Percentiles rank a stretch among this genome's conserved stretches.
phyloP scores from a whole-genome alignment of 1,140 invertebrate genomes.

The Drosophila sproati region DNA sequence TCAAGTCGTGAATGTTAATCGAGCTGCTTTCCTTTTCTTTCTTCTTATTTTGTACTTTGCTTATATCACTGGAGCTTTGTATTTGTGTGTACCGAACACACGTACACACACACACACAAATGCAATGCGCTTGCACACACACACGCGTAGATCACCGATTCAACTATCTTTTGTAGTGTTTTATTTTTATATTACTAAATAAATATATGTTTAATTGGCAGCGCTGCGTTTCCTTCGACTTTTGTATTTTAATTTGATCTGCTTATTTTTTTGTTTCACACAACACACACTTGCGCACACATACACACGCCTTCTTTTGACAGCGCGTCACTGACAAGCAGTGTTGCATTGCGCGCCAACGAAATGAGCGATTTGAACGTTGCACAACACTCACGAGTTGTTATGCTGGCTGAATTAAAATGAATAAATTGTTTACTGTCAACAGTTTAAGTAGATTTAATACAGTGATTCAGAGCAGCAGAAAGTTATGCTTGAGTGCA shows the following conservation, averaged over 20 bases:
- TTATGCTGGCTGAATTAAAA: conserved; percentile 34
- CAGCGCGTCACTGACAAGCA: conserved; percentile 55
- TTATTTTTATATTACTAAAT: conserved; percentile 43
- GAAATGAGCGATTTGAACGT: conserved; percentile 19
- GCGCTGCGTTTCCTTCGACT: conserved; percentile 46
- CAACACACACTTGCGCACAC: conserved; percentile 55
- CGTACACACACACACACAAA: conserved; percentile 2
- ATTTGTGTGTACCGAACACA: conserved; percentile 11
- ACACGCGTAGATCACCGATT: conserved; percentile 32
- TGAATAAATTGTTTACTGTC: conserved; percentile 56
- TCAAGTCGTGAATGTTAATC: conserved; percentile 21
- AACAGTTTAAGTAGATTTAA: conserved; percentile 7
- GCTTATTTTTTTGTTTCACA: conserved; percentile 64
- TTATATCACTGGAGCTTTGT: conserved; percentile 61
- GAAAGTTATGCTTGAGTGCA: conserved; percentile 18
- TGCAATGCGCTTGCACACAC: conserved; percentile 44
- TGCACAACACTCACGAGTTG: conserved; percentile 41
- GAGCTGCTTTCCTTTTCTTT: conserved; percentile 15
- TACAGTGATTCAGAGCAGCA: conserved; percentile 24
- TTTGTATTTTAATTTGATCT: conserved; percentile 38
- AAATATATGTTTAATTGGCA: conserved; percentile 48
- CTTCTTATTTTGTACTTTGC: conserved; percentile 65
- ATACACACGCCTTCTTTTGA: conserved; percentile 55
- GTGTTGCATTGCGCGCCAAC: conserved; percentile 30
- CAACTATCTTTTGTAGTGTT: conserved; percentile 36